phyloP scores from a whole-genome alignment of 2,888 invertebrate genomes.

The Lycaena phlaeas region DNA sequence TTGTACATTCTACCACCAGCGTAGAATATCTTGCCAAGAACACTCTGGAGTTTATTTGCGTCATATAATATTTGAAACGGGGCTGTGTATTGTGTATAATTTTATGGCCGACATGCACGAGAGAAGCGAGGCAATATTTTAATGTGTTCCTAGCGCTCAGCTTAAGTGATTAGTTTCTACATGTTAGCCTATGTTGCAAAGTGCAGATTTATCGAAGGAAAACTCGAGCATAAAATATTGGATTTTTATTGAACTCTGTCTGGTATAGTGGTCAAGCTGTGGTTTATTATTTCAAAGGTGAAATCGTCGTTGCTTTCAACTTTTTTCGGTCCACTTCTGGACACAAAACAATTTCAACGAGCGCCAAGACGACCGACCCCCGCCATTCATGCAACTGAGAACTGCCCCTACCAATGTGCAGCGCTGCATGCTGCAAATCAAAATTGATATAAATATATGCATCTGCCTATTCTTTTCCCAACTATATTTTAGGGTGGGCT shows the following conservation, averaged over 20 bases:
- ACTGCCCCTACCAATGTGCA: too few relatives aligned
- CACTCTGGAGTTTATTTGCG: constrained; percentile 3
- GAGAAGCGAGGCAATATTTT: constrained; percentile 17
- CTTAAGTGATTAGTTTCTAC: constrained; percentile 20
- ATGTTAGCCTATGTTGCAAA: constrained; percentile 7
- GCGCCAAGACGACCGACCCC: too few relatives aligned
- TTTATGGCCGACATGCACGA: constrained; percentile 11
- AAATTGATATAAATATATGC: too few relatives aligned
- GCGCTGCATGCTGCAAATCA: too few relatives aligned
- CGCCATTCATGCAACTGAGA: too few relatives aligned
- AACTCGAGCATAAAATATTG: not conserved
- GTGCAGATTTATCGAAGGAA: constrained; percentile 6
- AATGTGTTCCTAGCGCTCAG: constrained; percentile 15
- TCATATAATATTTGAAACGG: constrained; percentile 8
- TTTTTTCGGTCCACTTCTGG: too few relatives aligned
- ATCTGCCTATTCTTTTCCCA: too few relatives aligned
- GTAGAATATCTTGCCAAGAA: constrained; percentile 1
- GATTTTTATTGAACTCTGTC: not conserved
- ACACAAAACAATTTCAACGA: too few relatives aligned
- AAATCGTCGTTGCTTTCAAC: too few relatives aligned
- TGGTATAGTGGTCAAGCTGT: too few relatives aligned
- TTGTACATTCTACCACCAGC: not conserved
- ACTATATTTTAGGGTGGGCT: too few relatives aligned
- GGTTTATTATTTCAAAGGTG: too few relatives aligned
- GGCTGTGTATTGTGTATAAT: constrained; percentile 10